Percentiles rank a stretch among this genome's conserved stretches.
Conservation (phyloP, 2,888 invertebrate species). For the Melieria omissa region DNA sequence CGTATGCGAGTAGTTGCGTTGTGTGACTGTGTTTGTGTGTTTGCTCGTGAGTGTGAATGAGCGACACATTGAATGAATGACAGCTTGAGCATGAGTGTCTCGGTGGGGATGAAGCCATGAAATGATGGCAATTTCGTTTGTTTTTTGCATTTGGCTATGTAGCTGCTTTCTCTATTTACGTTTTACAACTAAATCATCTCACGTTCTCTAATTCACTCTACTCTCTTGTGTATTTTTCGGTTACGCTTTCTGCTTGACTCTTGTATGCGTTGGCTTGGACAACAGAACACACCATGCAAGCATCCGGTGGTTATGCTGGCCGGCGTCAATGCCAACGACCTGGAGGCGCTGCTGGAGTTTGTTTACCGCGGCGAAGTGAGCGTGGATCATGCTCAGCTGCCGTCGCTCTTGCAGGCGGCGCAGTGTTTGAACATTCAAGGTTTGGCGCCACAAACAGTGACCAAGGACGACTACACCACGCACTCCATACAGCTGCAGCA, state of each 20-base stretch:
- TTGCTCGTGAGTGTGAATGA: no score
- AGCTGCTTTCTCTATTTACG: no score
- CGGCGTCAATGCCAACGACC: slow-evolving; percentile 72
- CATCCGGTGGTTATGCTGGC: slow-evolving; percentile 76
- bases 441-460: slow-evolving; percentile 69
- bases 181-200: no score
- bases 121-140: no score
- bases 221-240: not conserved
- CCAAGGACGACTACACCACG: slow-evolving; percentile 67
- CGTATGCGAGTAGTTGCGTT: no score
- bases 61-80: no score
- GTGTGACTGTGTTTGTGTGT: no score
- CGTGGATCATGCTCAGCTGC: slow-evolving; percentile 72
- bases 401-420: slow-evolving; percentile 73
- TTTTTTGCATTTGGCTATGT: no score
- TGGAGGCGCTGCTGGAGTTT: slow-evolving; percentile 73
- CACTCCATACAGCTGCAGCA: slow-evolving; percentile 67
- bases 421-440: slow-evolving; percentile 74
- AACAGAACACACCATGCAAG: slow-evolving; percentile 73
- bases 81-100: no score
- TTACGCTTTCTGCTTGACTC: slow-evolving; percentile 3
- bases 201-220: not conserved
- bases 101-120: no score
- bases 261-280: not conserved
- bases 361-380: slow-evolving; percentile 74